A percentile compares a stretch with the other conserved stretches of the same genome.
Evolutionary conservation across 2,888 invertebrate genomes (phyloP).

Genomic region (Tholera decimalis): DNA sequence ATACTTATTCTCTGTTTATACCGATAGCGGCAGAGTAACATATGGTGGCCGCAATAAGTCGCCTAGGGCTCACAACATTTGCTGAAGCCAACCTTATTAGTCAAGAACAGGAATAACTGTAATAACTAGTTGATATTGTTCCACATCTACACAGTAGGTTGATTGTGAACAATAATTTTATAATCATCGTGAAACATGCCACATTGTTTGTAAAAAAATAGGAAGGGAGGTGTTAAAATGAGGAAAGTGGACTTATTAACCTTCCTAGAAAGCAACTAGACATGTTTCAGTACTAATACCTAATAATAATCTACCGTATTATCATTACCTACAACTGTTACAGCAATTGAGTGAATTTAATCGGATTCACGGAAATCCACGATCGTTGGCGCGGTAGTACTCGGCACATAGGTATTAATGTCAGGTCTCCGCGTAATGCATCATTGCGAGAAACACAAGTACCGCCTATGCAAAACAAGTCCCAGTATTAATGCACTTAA

Average conservation of each 20-base stretch:
- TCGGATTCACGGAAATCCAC: constrained; percentile 61
- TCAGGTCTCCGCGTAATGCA: constrained; percentile 56
- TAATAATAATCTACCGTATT: constrained; percentile 48
- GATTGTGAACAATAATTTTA: not conserved
- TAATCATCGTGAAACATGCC: not conserved
- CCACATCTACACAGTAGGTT: constrained; percentile 9
- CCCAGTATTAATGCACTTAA: constrained; percentile 74
- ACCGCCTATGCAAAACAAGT: constrained; percentile 75
- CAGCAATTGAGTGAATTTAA: constrained; percentile 59
- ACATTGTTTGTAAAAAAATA: not conserved
- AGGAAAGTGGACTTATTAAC: constrained; percentile 21
- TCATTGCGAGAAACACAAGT: constrained; percentile 53
- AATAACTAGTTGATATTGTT: constrained; percentile 32
- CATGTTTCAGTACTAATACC: constrained; percentile 25
- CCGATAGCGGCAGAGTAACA: constrained; percentile 61
- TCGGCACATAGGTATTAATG: constrained; percentile 54
- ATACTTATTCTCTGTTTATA: constrained; percentile 52
- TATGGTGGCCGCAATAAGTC: constrained; percentile 63
- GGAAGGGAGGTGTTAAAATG: constrained; percentile 17
- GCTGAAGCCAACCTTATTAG: constrained; percentile 49
- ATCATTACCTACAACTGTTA: constrained; percentile 55
- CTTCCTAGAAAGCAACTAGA: constrained; percentile 40
- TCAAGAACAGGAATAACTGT: constrained; percentile 34
- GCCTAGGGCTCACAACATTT: constrained; percentile 63
- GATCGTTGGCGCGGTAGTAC: constrained; percentile 41